Conservation (phyloP, 2,797 vertebrate genomes). For the Poecilia velifera region DNA sequence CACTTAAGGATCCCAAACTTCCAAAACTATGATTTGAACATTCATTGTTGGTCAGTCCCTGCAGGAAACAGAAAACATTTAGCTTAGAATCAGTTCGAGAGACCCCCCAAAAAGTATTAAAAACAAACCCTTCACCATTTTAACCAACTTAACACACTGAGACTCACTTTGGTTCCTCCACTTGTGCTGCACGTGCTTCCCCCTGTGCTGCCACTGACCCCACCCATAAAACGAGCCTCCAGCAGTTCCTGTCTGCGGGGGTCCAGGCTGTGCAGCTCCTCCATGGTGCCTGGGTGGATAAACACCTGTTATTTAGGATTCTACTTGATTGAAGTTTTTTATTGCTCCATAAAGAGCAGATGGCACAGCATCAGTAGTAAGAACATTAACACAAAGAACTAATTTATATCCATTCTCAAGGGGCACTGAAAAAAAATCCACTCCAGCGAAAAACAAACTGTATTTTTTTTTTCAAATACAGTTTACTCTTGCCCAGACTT, state of each 20-base stretch:
- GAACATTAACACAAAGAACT: conserved; percentile 12
- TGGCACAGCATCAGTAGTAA: conserved; percentile 17
- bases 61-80: conserved; percentile 7
- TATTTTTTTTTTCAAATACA: background rate
- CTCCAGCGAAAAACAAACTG: background rate
- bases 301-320: conserved; percentile 31
- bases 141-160: conserved; percentile 6
- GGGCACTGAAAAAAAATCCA: background rate
- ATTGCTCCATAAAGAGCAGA: conserved; percentile 25
- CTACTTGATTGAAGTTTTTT: conserved; percentile 25
- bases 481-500: background rate
- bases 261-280: conserved; percentile 99
- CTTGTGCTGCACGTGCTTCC: conserved; percentile 97
- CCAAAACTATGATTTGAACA: conserved; percentile 99
- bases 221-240: conserved; percentile 96
- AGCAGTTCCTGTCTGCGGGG: conserved; percentile 97
- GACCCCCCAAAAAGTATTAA: background rate
- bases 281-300: conserved; percentile 90
- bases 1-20: conserved; percentile 96
- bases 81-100: background rate
- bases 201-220: conserved; percentile 92
- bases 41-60: conserved; percentile 98
- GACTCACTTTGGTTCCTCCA: conserved; percentile 94
- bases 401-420: background rate
- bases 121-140: background rate